Evolutionary conservation across 30 jellyfish, hydroid and myxozoan genomes (phyloP).

Genomic region (Hydra vulgaris): DNA sequence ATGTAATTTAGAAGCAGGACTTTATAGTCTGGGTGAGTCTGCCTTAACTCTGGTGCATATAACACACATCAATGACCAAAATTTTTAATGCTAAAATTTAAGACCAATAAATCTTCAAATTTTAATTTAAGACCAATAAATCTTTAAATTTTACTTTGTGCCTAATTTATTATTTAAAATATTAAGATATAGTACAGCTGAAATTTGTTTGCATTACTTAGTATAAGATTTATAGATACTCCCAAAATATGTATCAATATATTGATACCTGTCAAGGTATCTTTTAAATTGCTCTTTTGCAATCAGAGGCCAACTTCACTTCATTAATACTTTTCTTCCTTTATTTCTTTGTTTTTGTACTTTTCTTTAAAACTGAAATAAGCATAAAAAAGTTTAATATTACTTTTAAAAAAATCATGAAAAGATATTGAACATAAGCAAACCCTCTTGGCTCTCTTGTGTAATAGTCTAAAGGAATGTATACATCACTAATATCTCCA

Average conservation of each 20-base stretch:
- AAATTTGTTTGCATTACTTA: neutral
- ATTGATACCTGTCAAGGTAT: neutral
- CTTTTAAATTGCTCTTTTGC: neutral
- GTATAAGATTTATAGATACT: neutral
- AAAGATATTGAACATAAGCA: slow-evolving; percentile 95
- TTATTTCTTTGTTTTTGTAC: no score
- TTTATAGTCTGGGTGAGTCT: no score
- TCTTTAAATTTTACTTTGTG: no score
- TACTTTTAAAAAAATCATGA: neutral
- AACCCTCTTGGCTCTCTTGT: slow-evolving; percentile 90
- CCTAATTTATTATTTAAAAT: neutral
- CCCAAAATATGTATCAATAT: neutral
- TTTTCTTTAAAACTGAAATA: neutral
- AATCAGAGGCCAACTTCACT: neutral
- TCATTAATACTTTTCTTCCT: neutral
- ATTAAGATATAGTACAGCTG: no score
- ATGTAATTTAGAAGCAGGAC: no score
- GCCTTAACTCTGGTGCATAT: no score
- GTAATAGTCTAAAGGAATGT: slow-evolving; percentile 87
- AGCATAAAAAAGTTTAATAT: neutral
- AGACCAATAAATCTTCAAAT: no score
- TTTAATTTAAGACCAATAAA: no score
- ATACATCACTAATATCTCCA: slow-evolving; percentile 86
- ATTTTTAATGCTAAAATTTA: no score
- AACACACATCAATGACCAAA: no score